Percentiles rank a stretch among this genome's conserved stretches.
These are phyloP conservation scores for Kryptolebias marmoratus DNA, from an alignment of 2,113 vertebrate species.

Conservation along the genomic window DNA sequence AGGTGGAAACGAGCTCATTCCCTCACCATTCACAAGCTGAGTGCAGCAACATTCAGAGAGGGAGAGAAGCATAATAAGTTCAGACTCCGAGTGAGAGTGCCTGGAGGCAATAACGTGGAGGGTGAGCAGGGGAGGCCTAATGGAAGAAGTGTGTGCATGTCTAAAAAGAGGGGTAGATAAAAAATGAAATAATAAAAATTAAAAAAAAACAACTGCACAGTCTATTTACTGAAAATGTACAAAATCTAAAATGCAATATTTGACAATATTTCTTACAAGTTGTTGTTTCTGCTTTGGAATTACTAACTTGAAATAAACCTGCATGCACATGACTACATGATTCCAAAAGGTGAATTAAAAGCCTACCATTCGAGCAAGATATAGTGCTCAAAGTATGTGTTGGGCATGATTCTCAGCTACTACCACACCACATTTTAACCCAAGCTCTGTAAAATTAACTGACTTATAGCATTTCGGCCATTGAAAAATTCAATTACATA, in stretches of 20 bases:
- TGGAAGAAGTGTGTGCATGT: slow-evolving; percentile 39
- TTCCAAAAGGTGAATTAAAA: not conserved
- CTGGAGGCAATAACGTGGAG: slow-evolving; percentile 60
- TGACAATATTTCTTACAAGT: slow-evolving; percentile 2
- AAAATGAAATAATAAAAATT: not conserved
- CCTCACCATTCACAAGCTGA: slow-evolving; percentile 56
- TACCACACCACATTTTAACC: too few species aligned
- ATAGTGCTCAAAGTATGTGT: too few species aligned
- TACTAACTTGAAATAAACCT: slow-evolving; percentile 1
- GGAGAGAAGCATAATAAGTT: slow-evolving; percentile 66
- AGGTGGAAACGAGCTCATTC: slow-evolving; percentile 65
- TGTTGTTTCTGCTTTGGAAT: not conserved
- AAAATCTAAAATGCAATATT: slow-evolving; percentile 18
- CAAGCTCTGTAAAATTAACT: too few species aligned
- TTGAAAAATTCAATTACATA: too few species aligned
- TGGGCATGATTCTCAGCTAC: too few species aligned
- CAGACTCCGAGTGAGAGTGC: slow-evolving; percentile 65
- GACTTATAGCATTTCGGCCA: too few species aligned
- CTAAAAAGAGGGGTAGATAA: slow-evolving; percentile 22
- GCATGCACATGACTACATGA: not conserved
- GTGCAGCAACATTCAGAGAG: slow-evolving; percentile 58
- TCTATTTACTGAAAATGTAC: slow-evolving; percentile 11
- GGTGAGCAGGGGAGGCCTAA: slow-evolving; percentile 53
- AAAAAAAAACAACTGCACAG: not conserved
- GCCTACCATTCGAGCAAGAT: too few species aligned